Conservation (phyloP, 2,113 vertebrate species). For the Ardeotis arabs region DNA sequence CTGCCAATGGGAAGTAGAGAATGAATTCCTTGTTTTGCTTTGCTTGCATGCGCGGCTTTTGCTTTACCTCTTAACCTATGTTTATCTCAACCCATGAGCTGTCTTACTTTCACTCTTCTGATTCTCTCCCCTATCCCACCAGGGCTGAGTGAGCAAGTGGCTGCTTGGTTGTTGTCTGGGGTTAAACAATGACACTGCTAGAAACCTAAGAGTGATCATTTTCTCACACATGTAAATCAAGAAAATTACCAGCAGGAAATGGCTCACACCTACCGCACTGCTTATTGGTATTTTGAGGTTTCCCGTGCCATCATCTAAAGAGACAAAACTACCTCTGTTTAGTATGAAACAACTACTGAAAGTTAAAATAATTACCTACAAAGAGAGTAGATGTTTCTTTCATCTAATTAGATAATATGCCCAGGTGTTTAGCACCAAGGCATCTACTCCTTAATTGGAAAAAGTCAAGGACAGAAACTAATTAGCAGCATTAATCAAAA, state of each 20-base stretch:
- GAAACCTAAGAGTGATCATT: not conserved
- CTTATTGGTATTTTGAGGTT: not conserved
- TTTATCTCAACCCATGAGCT: no score
- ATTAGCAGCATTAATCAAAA: slow-evolving; percentile 76
- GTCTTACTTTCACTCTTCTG: no score
- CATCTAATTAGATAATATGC: slow-evolving; percentile 73
- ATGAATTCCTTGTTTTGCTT: no score
- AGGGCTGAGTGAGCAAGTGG: no score
- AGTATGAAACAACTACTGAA: not conserved
- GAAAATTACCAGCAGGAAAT: not conserved
- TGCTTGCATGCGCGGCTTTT: no score
- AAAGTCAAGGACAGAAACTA: slow-evolving; percentile 76
- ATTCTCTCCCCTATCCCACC: no score
- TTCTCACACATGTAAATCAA: not conserved
- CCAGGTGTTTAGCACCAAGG: slow-evolving; percentile 70
- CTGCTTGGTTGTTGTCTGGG: no score
- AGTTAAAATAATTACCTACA: slow-evolving; percentile 65
- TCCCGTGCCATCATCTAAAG: not conserved
- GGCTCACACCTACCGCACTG: not conserved
- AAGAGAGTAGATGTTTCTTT: slow-evolving; percentile 45
- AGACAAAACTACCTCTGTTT: not conserved
- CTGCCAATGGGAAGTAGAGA: no score
- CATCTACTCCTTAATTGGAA: slow-evolving; percentile 73
- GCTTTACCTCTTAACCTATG: no score
- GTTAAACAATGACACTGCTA: no score